phyloP scores from a whole-genome alignment of 1,140 invertebrate genomes.

The Matsumurasca onukii region DNA sequence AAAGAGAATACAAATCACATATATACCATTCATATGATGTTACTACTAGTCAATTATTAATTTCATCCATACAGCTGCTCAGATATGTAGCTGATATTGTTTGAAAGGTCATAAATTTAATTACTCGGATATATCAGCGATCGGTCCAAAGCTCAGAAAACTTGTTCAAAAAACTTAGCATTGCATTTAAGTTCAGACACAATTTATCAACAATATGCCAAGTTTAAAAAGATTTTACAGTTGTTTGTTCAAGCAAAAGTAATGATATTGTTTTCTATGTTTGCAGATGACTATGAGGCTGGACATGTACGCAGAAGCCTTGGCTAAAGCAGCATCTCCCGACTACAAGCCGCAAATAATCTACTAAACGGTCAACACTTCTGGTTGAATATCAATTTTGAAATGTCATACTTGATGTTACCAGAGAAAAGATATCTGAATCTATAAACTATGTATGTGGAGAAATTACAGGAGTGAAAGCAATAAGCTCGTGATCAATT shows the following conservation, averaged over 20 bases:
- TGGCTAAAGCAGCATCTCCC: conserved; percentile 63
- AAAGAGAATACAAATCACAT: background rate
- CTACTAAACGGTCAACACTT: too few species aligned
- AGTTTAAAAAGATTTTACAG: background rate
- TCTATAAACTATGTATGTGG: too few species aligned
- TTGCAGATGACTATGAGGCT: conserved; percentile 92
- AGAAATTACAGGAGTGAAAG: too few species aligned
- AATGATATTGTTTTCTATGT: background rate
- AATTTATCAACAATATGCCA: background rate
- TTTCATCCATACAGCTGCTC: background rate
- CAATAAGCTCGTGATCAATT: too few species aligned
- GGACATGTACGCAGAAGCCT: conserved; percentile 82
- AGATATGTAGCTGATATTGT: background rate
- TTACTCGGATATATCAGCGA: too few species aligned
- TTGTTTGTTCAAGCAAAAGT: background rate
- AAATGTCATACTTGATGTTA: too few species aligned
- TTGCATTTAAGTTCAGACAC: conserved; percentile 15
- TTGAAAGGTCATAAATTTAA: background rate
- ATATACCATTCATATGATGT: background rate
- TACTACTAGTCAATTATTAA: too few species aligned
- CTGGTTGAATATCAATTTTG: too few species aligned
- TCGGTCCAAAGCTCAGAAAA: too few species aligned
- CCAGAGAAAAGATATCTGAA: too few species aligned
- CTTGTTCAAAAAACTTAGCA: too few species aligned
- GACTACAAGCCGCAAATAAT: conserved; percentile 76